These are phyloP conservation scores for Pelmatolapia mariae DNA, from an alignment of 2,113 vertebrate genomes.

Conservation along the genomic window DNA sequence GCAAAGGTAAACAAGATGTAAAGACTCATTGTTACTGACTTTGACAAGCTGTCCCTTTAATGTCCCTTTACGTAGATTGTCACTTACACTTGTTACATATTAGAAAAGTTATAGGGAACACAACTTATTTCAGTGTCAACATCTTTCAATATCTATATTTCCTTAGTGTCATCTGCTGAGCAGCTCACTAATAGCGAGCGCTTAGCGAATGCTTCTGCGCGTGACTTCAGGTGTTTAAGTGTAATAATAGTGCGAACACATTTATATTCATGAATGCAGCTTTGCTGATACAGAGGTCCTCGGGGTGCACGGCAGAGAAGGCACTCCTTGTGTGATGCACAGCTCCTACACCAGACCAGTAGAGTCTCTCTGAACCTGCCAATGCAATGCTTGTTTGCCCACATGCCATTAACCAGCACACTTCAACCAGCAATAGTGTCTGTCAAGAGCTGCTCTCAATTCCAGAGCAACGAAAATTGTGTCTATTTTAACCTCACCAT, in stretches of 20 bases:
- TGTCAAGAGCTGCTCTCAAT: slow-evolving; percentile 49
- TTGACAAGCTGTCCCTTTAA: not conserved
- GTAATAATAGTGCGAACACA: not conserved
- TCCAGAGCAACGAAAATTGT: not conserved
- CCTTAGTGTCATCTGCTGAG: not conserved
- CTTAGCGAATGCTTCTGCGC: not conserved
- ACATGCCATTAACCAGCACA: slow-evolving; percentile 51
- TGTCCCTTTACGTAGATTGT: not conserved
- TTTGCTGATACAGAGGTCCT: not conserved
- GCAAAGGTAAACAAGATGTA: not conserved
- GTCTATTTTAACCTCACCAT: not conserved
- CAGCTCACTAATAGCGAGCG: not conserved
- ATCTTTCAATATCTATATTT: not conserved
- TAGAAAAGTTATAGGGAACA: not conserved
- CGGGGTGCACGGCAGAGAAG: not conserved
- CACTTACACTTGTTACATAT: not conserved
- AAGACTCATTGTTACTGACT: not conserved
- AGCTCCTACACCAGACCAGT: not conserved
- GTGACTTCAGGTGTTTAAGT: not conserved
- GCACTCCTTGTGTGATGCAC: not conserved
- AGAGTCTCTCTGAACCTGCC: slow-evolving; percentile 4
- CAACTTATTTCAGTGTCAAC: not conserved
- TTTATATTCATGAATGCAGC: slow-evolving; percentile 3
- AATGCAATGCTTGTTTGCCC: slow-evolving; percentile 26
- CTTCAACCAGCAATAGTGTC: slow-evolving; percentile 35